Evolutionary conservation across 2,888 invertebrate genomes (phyloP).

Genomic region (Bellardia bayeri): DNA sequence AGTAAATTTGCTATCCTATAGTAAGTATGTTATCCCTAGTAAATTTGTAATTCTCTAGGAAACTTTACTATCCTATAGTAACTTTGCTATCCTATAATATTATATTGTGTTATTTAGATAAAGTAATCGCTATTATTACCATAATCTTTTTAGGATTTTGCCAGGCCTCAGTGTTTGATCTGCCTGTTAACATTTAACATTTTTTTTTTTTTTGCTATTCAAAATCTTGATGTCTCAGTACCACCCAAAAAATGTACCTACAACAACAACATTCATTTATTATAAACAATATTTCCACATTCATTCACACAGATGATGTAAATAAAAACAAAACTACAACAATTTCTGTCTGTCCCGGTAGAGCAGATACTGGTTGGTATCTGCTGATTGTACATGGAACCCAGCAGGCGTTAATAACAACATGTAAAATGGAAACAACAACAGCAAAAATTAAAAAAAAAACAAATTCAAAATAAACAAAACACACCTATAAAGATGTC

Average conservation of each 20-base stretch:
- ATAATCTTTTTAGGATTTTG: background rate
- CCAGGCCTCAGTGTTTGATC: background rate
- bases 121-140: no score
- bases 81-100: no score
- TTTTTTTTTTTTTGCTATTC: background rate
- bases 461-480: constrained; percentile 53
- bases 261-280: constrained; percentile 34
- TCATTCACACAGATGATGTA: constrained; percentile 6
- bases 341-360: constrained; percentile 17
- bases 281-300: constrained; percentile 35
- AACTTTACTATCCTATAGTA: no score
- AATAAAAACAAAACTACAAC: background rate
- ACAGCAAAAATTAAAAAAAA: background rate
- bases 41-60: no score
- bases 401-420: constrained; percentile 68
- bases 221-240: constrained; percentile 40
- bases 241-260: constrained; percentile 50
- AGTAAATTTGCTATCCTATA: no score
- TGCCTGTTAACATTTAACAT: background rate
- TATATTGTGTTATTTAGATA: no score
- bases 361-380: constrained; percentile 12
- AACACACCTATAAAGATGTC: constrained; percentile 72
- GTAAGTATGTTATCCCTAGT: no score
- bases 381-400: constrained; percentile 37
- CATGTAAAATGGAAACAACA: constrained; percentile 43